Percentiles rank a stretch among this genome's conserved stretches.
Evolutionary conservation across 2,888 invertebrate species (phyloP).

Genomic region (Plebejus argus): DNA sequence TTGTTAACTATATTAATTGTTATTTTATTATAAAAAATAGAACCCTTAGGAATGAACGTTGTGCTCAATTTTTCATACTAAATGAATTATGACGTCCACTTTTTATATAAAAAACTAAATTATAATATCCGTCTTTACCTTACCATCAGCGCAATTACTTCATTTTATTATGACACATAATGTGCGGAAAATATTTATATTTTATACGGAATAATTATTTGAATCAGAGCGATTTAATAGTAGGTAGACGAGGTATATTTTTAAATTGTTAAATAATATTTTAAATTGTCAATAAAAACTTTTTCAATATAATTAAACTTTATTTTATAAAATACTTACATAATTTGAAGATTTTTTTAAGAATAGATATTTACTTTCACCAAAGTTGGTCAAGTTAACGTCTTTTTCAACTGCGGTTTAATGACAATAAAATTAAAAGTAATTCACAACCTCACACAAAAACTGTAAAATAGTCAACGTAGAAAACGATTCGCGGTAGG

Average conservation of each 20-base stretch:
- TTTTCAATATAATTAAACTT: background rate
- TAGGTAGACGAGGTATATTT: background rate
- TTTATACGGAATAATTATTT: background rate
- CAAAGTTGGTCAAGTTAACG: background rate
- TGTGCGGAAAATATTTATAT: slow-evolving; percentile 7
- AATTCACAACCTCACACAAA: background rate
- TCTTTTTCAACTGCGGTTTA: background rate
- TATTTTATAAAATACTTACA: background rate
- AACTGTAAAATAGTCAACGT: background rate
- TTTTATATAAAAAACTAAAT: slow-evolving; percentile 9
- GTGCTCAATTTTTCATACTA: slow-evolving; percentile 28
- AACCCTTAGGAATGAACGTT: slow-evolving; percentile 7
- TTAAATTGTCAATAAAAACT: background rate
- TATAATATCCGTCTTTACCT: slow-evolving; percentile 16
- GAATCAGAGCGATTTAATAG: background rate
- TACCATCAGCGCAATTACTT: slow-evolving; percentile 29
- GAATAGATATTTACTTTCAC: background rate
- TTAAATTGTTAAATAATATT: too few relatives aligned
- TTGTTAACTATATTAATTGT: background rate
- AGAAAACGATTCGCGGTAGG: background rate
- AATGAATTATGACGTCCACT: slow-evolving; percentile 30
- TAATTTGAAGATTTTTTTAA: background rate
- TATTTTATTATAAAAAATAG: slow-evolving; percentile 14
- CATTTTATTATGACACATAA: background rate
- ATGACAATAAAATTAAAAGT: slow-evolving; percentile 8